Conservation (phyloP, 2,797 vertebrate species). For the Notolepis coatsorum region DNA sequence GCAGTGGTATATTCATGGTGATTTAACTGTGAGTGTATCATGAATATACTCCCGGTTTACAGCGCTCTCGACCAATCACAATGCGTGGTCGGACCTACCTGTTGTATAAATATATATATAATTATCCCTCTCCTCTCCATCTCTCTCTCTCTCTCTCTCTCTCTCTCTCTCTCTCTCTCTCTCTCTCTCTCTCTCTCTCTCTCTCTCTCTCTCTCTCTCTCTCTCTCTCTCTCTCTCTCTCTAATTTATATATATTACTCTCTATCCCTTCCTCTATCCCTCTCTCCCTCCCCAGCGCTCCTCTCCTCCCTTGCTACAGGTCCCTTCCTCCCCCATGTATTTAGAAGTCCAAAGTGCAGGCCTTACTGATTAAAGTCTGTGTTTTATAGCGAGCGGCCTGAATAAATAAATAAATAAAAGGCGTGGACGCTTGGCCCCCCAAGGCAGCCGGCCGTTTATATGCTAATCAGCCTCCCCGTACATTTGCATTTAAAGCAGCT, state of each 20-base stretch:
- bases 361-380: slow-evolving; percentile 73
- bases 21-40: no score
- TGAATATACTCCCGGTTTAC: no score
- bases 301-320: slow-evolving; percentile 14
- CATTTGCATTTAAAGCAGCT: slow-evolving; percentile 87
- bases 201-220: slow-evolving; percentile 20
- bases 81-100: no score
- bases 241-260: background rate
- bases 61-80: no score
- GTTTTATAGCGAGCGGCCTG: slow-evolving; percentile 66
- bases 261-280: slow-evolving; percentile 2
- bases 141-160: slow-evolving; percentile 26
- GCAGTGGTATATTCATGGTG: no score
- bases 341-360: slow-evolving; percentile 66
- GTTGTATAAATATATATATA: no score
- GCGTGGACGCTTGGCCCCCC: slow-evolving; percentile 64
- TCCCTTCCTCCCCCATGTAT: slow-evolving; percentile 66
- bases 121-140: slow-evolving; percentile 29
- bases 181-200: slow-evolving; percentile 22
- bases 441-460: slow-evolving; percentile 79
- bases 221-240: background rate
- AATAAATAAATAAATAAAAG: slow-evolving; percentile 79
- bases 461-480: slow-evolving; percentile 80
- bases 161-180: background rate
- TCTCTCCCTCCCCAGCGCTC: background rate